phyloP scores from a whole-genome alignment of 2,113 vertebrate species.

The Macquaria ambigua region DNA sequence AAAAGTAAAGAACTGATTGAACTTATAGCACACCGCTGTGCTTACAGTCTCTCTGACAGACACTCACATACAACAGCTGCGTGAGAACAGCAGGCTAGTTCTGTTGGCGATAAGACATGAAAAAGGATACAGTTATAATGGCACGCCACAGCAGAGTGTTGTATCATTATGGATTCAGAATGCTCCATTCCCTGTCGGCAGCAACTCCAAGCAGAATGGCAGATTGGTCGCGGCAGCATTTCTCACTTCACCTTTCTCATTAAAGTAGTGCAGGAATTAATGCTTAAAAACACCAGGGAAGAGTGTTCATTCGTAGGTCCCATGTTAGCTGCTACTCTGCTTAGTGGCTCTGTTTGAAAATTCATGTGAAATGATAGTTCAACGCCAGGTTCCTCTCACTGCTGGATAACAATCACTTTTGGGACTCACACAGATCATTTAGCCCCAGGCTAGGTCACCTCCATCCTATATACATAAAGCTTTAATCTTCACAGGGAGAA shows the following conservation, averaged over 20 bases:
- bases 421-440: conserved; percentile 60
- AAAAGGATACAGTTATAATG: conserved; percentile 49
- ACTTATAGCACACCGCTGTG: conserved; percentile 49
- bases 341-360: conserved; percentile 49
- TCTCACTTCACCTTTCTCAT: conserved; percentile 47
- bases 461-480: conserved; percentile 53
- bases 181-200: not conserved
- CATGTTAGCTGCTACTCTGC: conserved; percentile 22
- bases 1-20: conserved; percentile 52
- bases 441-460: conserved; percentile 65
- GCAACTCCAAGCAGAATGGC: conserved; percentile 38
- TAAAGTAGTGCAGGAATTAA: conserved; percentile 31
- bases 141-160: conserved; percentile 14
- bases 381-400: conserved; percentile 43
- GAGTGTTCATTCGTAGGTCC: conserved; percentile 39
- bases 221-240: conserved; percentile 24
- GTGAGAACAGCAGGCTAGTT: conserved; percentile 38
- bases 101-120: conserved; percentile 47
- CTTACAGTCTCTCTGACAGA: conserved; percentile 49
- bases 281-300: conserved; percentile 39
- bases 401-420: conserved; percentile 66
- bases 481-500: conserved; percentile 68
- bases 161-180: conserved; percentile 51
- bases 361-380: conserved; percentile 46
- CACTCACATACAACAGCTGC: conserved; percentile 41